Base-by-base conservation (phyloP, 1,140 invertebrate genomes). In the Myzus persicae region DNA sequence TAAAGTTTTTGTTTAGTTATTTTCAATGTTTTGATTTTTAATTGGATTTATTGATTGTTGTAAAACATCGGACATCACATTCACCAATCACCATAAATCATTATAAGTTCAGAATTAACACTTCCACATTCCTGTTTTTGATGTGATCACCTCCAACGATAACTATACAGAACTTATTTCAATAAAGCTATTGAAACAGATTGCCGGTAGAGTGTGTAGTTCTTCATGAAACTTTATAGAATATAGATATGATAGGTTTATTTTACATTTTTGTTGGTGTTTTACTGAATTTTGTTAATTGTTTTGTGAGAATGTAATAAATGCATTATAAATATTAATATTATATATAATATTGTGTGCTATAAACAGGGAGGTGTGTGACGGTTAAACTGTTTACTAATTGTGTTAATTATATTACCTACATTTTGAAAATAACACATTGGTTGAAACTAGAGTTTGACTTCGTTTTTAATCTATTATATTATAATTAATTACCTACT, bases 1-100 rank as follows among this genome's bases (percentile, higher is more conserved):
- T 90, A 42, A 90, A 59, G 88, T 90, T 90, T 40, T 90, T 40
- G 88, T 54, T 89, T 89, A 8, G 48, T 90, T 90, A 2, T 90
- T 59, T 48, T 89, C 31, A 51, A 51, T 89, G 22, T 36, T 54
- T 40, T 89, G 3, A 51, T 38, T 89, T 59, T 90, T 59, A 54
- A 67, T 59, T 59, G 36, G 14, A 90, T 44, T 20, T 90, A 67
- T 90, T 90, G 8, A 90, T 59, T 59, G 24, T 90, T 59, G 51
- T 90, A 42, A 2, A 59, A 42, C 51, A 26, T 7, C 6, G 38
- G 42, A 40, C 31, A 90, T 59, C 40, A 90, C 36, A 59, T 42
- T 90, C n/a, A 67, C 26, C 36, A 59, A n/a, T 90, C n/a, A 67
- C 26, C 22, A 90, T 90, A 67, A 67, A n/a, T 67, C 18, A 90